Percentiles rank a stretch among this genome's conserved stretches.
These are phyloP conservation scores for Haliclona indistincta DNA, from an alignment of 37 sponge, comb jelly and placozoan species.

Conservation along the genomic window DNA sequence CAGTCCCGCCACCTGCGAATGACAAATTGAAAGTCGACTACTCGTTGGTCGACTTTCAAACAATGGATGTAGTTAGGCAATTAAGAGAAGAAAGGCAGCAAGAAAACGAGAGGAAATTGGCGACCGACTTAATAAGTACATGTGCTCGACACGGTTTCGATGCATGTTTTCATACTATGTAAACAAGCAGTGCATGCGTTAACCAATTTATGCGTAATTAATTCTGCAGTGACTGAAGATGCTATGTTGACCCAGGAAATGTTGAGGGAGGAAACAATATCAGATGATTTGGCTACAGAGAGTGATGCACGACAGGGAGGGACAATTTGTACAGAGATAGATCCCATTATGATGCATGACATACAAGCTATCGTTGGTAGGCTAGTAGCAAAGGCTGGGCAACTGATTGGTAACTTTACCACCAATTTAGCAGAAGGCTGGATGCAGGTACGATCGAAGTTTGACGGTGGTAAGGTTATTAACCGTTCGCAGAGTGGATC, in stretches of 20 bases:
- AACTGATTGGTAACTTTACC: slow-evolving; percentile 23
- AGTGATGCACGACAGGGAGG: slow-evolving; percentile 23
- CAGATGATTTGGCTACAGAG: background rate
- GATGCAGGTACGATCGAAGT: slow-evolving; percentile 31
- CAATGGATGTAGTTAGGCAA: too few species aligned
- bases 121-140: too few species aligned
- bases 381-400: slow-evolving; percentile 20
- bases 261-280: background rate
- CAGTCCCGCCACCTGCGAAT: too few species aligned
- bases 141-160: too few species aligned
- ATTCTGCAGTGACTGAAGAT: background rate
- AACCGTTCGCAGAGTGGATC: slow-evolving; percentile 29
- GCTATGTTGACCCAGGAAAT: background rate
- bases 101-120: too few species aligned
- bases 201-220: too few species aligned
- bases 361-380: slow-evolving; percentile 11
- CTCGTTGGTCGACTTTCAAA: too few species aligned
- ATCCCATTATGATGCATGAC: slow-evolving; percentile 4
- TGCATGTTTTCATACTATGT: too few species aligned
- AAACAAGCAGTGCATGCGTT: too few species aligned
- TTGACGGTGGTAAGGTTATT: slow-evolving; percentile 32
- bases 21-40: too few species aligned
- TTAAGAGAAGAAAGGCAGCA: too few species aligned
- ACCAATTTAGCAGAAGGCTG: slow-evolving; percentile 31
- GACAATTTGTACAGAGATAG: background rate